Evolutionary conservation across 37 sponge, comb jelly and placozoan species (phyloP), one percentile per base, ranked within the genome.

Genomic region (Chondrosia reniformis): DNA sequence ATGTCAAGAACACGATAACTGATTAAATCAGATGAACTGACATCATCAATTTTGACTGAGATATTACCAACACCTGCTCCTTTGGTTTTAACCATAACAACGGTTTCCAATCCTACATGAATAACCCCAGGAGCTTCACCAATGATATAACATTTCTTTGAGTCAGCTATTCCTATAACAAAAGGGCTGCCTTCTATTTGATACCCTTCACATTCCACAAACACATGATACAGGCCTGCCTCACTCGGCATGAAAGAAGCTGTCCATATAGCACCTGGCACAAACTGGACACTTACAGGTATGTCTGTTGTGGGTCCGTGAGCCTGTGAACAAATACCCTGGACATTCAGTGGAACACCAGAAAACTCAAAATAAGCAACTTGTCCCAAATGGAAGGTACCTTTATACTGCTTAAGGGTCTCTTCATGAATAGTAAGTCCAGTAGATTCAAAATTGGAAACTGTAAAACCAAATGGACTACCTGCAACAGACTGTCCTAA

Each of bases 291-390:
- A 24, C 76, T 83, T 13, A 87, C 77, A 56, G 80, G 45, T 8
- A 49, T 37, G 34, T 93, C 93, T 7, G 83, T 82, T 19, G 67
- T 55, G 15, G 93, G 93, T n/a, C 93, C 93, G 33, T 88, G 86
- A 0, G 87, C 89, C 33, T 80, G 52, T 8, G 78, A 78, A 28
- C 30, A 24, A 0, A 93, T 33, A 12, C 69, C 57, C 5, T 90
- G 78, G 21, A 65, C 38, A n/a, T 57, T 77, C 49, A 65, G 36
- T 5, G 78, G 78, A 4, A 81, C 76, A 8, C 89, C 89, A 28
- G 45, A 33, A 22, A 93, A 77, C 9, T 71, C 62, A 56, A 93
- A 84, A 27, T 67, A 65, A 17, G 88, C 81, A 31, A 62, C 73
- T 75, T 93, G 89, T 41, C 80, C 78, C 34, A 85, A 83, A 8